Percentiles rank a stretch among this genome's conserved stretches.
Evolutionary conservation across 2,888 invertebrate species (phyloP).

Genomic region (Pristionchus fissidentatus): DNA sequence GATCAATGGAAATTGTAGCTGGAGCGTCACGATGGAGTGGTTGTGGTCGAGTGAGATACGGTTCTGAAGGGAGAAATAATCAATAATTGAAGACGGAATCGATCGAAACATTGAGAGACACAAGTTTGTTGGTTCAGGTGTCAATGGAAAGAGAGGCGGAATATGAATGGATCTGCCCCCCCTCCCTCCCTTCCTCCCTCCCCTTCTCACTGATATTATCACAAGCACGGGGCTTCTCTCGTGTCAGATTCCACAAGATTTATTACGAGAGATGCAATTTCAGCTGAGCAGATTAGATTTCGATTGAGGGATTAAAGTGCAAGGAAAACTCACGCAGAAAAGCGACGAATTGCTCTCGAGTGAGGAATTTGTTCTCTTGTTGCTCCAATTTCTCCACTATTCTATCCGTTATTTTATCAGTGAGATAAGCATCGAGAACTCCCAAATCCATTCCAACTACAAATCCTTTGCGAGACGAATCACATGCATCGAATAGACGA

Average conservation of each 20-base stretch:
- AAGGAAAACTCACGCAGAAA: conserved; percentile 6
- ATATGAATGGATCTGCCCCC: not conserved
- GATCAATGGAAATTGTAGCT: conserved; percentile 21
- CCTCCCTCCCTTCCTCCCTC: conserved; percentile 10
- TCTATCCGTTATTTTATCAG: not conserved
- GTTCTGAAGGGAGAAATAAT: conserved; percentile 21
- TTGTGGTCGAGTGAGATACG: not conserved
- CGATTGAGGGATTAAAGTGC: too few relatives aligned
- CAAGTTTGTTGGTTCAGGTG: not conserved
- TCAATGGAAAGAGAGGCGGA: not conserved
- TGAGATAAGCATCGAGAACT: conserved; percentile 32
- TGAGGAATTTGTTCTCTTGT: conserved; percentile 36
- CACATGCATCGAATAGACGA: conserved; percentile 46
- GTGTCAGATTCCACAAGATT: not conserved
- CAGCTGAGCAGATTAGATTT: too few relatives aligned
- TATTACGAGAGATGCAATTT: not conserved
- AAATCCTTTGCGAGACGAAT: conserved; percentile 11
- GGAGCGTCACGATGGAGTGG: not conserved
- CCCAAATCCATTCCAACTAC: conserved; percentile 28
- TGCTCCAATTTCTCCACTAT: not conserved
- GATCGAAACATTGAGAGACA: not conserved
- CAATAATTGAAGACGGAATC: not conserved
- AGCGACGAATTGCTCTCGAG: conserved; percentile 24
- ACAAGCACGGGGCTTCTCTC: not conserved
- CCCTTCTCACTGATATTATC: conserved; percentile 3